Evolutionary conservation across 2,113 vertebrate species (phyloP).

Genomic region (Bos taurus): DNA sequence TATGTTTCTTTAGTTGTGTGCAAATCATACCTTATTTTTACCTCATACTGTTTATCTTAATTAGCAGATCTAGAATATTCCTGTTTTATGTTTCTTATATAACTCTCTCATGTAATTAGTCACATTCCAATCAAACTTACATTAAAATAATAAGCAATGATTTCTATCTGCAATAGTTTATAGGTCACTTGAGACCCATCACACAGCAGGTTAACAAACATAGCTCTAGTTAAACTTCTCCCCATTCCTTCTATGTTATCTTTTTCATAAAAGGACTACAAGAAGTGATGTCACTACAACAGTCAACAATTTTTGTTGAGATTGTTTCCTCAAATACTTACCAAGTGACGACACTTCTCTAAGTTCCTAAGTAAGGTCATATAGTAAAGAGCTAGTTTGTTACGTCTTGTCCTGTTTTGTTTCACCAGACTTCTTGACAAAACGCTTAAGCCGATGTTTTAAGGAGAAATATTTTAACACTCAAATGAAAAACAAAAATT

Average conservation of each 20-base stretch:
- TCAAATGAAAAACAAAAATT: constrained; percentile 44
- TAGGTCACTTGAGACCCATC: constrained; percentile 61
- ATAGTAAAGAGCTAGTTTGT: neutral
- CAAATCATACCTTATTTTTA: constrained; percentile 35
- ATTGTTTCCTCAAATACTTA: constrained; percentile 49
- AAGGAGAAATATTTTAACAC: neutral
- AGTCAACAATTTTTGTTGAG: neutral
- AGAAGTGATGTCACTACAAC: constrained; percentile 52
- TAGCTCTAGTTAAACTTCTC: constrained; percentile 42
- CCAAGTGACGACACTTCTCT: constrained; percentile 17
- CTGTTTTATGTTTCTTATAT: constrained; percentile 42
- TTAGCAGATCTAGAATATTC: constrained; percentile 61
- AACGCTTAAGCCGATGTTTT: neutral
- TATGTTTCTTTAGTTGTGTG: neutral
- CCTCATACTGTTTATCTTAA: constrained; percentile 38
- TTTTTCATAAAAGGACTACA: constrained; percentile 47
- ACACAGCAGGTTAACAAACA: constrained; percentile 57
- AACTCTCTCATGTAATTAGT: constrained; percentile 65
- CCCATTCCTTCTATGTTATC: neutral
- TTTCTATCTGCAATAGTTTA: constrained; percentile 61
- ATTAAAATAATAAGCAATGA: constrained; percentile 75
- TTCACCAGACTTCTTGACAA: neutral
- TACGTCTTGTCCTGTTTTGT: neutral
- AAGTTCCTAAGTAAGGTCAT: neutral
- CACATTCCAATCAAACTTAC: constrained; percentile 74